phyloP scores from a whole-genome alignment of 2,888 invertebrate species.

The Orthonychiurus folsomi region DNA sequence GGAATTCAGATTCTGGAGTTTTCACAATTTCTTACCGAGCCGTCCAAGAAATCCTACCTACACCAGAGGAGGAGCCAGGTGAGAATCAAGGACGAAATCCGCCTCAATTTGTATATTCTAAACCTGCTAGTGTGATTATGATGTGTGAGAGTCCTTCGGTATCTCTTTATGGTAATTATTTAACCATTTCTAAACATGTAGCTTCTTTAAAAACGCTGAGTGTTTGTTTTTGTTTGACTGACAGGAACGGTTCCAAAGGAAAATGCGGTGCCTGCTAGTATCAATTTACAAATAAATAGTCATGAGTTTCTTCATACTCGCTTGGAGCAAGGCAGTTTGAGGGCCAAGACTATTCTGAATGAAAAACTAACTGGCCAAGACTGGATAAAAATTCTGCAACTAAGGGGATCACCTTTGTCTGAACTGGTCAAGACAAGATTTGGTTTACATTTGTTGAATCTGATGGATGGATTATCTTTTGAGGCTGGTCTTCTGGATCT shows the following conservation, averaged over 20 bases:
- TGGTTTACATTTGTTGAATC: background rate
- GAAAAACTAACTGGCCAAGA: background rate
- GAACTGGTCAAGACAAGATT: background rate
- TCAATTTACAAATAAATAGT: background rate
- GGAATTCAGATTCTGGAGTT: slow-evolving; percentile 1
- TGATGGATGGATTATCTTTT: slow-evolving; percentile 5
- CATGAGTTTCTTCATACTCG: background rate
- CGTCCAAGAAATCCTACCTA: background rate
- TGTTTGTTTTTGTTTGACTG: slow-evolving; percentile 4
- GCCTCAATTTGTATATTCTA: too few species aligned
- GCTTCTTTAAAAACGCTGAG: background rate
- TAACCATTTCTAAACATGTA: background rate
- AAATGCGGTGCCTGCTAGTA: background rate
- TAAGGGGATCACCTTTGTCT: background rate
- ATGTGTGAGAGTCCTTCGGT: background rate
- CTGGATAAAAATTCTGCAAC: background rate
- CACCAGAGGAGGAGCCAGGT: background rate
- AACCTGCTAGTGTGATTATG: background rate
- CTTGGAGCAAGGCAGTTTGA: background rate
- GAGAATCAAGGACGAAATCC: too few species aligned
- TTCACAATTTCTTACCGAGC: slow-evolving; percentile 3
- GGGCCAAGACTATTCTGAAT: background rate
- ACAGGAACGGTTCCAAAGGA: background rate
- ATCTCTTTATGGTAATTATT: slow-evolving; percentile 1
- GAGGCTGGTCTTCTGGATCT: background rate